Base-by-base conservation (phyloP, 2,888 invertebrate species). In the Eupithecia dodoneata region DNA sequence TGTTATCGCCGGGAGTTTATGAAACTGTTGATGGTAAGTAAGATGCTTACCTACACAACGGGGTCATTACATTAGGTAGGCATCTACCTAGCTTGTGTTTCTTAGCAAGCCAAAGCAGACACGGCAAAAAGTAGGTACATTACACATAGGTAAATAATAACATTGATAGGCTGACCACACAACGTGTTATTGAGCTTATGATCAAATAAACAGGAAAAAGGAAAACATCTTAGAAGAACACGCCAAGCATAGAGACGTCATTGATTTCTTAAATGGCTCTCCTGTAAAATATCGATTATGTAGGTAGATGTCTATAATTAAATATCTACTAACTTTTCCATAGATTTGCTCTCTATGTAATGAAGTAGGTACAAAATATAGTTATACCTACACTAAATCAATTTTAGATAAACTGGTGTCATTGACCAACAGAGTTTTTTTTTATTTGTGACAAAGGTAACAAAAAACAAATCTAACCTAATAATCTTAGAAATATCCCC, bases 1-100 rank as follows among this genome's bases (percentile, higher is more conserved):
- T 85, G 63, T 73, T 87, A 13, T 85, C 85, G 12, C 87, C 88
- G 81, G 89, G 88, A 71, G 87, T 89, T 9, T 92, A 87, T 79
- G 87, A 88, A 78, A 91, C 90, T 65, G 74, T 80, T 52, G 76
- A 77, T 69, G 77, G 77, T 75, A 45, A 71, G 75, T 63, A 45
- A 65, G 18, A 42, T 42, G 13, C 12, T 42, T 66, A 15, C 13
- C 13, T 15, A 42, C 15, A 18, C 42, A 6, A 18, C 9, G 10
- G 12, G n/a, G 52, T 0, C 5, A 49, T 49, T 12, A 2, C 10
- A 3, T 10, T 12, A 3, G 1, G 13, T 15, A 52, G 0, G 52
- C 15, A 52, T n/a, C 52, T 52, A 52, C 2, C n/a, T 52, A n/a
- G 15, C 4, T 18, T 55, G 55, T n/a, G 55, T n/a, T 52, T 52